phyloP scores from a whole-genome alignment of 2,888 invertebrate species.

The Drosophila sordidula region DNA sequence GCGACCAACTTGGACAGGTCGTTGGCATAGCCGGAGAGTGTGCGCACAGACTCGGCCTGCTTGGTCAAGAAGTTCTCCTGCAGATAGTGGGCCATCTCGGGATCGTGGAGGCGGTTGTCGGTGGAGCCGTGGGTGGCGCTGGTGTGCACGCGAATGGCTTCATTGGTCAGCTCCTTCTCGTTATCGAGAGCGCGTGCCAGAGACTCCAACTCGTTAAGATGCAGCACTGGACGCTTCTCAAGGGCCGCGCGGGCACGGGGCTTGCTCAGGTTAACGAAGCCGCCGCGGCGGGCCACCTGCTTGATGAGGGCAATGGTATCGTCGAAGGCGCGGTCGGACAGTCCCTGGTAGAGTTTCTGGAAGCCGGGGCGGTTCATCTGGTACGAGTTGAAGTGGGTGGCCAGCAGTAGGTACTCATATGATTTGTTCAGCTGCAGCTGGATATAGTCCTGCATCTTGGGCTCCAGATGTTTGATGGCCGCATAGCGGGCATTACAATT shows the following conservation, averaged over 20 bases:
- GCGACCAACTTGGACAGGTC: conserved; percentile 89
- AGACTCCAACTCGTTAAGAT: conserved; percentile 88
- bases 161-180: conserved; percentile 89
- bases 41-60: conserved; percentile 89
- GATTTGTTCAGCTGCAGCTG: conserved; percentile 90
- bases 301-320: conserved; percentile 91
- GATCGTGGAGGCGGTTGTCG: conserved; percentile 85
- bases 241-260: conserved; percentile 34
- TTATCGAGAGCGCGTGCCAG: conserved; percentile 91
- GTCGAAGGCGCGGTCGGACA: conserved; percentile 91
- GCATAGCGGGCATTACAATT: conserved; percentile 77
- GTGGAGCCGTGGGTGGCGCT: conserved; percentile 86
- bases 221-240: conserved; percentile 50
- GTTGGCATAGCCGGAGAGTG: conserved; percentile 90
- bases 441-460: conserved; percentile 81
- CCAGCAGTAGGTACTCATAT: conserved; percentile 90
- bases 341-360: conserved; percentile 89
- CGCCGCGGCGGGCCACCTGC: conserved; percentile 91
- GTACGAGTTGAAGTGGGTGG: conserved; percentile 91
- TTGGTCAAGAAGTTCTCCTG: conserved; percentile 91
- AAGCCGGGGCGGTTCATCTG: conserved; percentile 91
- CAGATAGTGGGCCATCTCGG: conserved; percentile 90
- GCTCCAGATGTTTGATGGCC: conserved; percentile 75
- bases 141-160: conserved; percentile 89
- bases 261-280: conserved; percentile 86